Evolutionary conservation across 1,140 invertebrate genomes (phyloP).

Genomic region (Listronotus oregonensis): DNA sequence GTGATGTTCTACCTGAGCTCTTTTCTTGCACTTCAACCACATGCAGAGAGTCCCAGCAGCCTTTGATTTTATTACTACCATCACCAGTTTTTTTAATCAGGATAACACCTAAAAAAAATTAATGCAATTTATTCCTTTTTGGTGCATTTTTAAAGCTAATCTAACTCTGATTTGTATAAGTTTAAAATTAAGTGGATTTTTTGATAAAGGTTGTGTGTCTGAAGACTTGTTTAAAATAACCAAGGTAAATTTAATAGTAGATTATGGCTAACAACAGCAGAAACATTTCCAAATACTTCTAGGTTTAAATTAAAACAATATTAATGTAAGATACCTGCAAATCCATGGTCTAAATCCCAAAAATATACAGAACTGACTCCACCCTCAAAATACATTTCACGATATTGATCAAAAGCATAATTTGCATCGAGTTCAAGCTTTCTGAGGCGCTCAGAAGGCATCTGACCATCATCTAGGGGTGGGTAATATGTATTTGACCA

Average conservation of each 20-base stretch:
- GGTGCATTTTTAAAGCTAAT: not conserved
- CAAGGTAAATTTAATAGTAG: too few species aligned
- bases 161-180: too few species aligned
- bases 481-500: constrained; percentile 99
- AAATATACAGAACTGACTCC: constrained; percentile 99
- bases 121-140: not conserved
- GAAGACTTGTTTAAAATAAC: too few species aligned
- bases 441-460: constrained; percentile 94
- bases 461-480: constrained; percentile 95
- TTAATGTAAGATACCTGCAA: constrained; percentile 71
- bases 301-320: not conserved
- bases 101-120: constrained; percentile 86
- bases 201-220: too few species aligned
- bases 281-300: too few species aligned
- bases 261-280: too few species aligned
- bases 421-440: constrained; percentile 98
- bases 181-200: too few species aligned
- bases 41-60: constrained; percentile 99
- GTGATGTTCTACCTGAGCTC: constrained; percentile 88
- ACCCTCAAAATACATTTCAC: constrained; percentile 99
- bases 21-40: constrained; percentile 99
- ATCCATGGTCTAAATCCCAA: constrained; percentile 99
- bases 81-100: constrained; percentile 99
- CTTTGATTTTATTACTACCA: constrained; percentile 93
- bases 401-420: constrained; percentile 97